Conservation (phyloP, 2,888 invertebrate species). For the Eulithis testata region DNA sequence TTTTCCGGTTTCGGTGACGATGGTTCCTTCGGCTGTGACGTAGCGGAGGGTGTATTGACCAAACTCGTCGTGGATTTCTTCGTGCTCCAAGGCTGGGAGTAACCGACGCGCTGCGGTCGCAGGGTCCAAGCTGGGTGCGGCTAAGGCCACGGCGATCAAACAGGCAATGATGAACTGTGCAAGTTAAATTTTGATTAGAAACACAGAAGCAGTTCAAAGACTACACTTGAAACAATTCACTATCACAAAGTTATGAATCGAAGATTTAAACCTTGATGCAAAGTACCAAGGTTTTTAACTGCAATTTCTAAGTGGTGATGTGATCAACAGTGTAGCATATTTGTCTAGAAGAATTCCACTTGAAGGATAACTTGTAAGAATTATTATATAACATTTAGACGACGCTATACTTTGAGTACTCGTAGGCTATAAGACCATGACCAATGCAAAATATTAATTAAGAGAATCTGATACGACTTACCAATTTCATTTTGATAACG, state of each 20-base stretch:
- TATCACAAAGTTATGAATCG: too few species aligned
- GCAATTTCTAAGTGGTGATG: too few species aligned
- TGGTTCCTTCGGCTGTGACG: conserved; percentile 63
- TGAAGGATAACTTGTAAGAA: too few species aligned
- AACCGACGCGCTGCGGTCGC: conserved; percentile 42
- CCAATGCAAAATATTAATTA: background rate
- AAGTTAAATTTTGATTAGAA: background rate
- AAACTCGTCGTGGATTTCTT: conserved; percentile 58
- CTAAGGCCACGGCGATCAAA: conserved; percentile 36
- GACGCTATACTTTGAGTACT: too few species aligned
- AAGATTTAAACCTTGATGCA: too few species aligned
- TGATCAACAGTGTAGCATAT: too few species aligned
- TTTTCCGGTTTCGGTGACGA: conserved; percentile 60
- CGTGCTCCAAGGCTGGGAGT: conserved; percentile 55
- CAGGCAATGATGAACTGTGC: conserved; percentile 49
- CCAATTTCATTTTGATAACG: conserved; percentile 53
- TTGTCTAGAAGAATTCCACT: too few species aligned
- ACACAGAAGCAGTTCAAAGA: too few species aligned
- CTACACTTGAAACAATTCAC: too few species aligned
- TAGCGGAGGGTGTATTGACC: conserved; percentile 65
- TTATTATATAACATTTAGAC: too few species aligned
- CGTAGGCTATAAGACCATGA: too few species aligned
- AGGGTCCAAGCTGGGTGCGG: conserved; percentile 46
- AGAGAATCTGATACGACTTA: conserved; percentile 36
- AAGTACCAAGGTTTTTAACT: too few species aligned